phyloP scores from a whole-genome alignment of 2,888 invertebrate genomes.

The Noctua pronuba region DNA sequence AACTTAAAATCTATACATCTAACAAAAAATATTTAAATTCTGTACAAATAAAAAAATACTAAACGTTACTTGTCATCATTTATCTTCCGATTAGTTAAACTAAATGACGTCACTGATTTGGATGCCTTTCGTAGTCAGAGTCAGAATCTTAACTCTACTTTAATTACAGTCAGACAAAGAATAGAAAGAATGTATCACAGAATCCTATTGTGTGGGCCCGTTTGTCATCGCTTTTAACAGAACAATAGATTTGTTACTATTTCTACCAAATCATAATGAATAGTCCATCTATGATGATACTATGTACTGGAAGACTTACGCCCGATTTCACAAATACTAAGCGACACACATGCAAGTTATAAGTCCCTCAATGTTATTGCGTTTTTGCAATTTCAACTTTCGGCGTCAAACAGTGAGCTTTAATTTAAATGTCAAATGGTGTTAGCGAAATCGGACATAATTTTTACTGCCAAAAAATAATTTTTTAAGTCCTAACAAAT shows the following conservation, averaged over 20 bases:
- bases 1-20: conserved; percentile 46
- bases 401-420: background rate
- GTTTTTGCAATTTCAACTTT: background rate
- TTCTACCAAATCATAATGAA: background rate
- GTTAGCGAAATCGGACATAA: background rate
- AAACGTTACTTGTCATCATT: conserved; percentile 52
- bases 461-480: background rate
- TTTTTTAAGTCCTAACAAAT: background rate
- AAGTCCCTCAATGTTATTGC: no score
- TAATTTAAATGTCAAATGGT: background rate
- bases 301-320: conserved; percentile 33
- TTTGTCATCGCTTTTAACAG: conserved; percentile 29
- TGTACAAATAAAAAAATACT: conserved; percentile 61
- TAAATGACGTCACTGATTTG: conserved; percentile 42
- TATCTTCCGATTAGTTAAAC: conserved; percentile 35
- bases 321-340: background rate
- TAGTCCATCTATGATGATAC: conserved; percentile 8
- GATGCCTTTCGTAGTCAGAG: conserved; percentile 33
- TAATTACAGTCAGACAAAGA: conserved; percentile 40
- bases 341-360: no score
- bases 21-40: conserved; percentile 41
- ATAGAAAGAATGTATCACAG: conserved; percentile 58
- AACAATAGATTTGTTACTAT: conserved; percentile 5
- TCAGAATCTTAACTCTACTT: conserved; percentile 34
- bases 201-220: conserved; percentile 36